These are phyloP conservation scores for Kryptopterus vitreolus DNA, from an alignment of 2,797 vertebrate genomes.

Conservation along the genomic window DNA sequence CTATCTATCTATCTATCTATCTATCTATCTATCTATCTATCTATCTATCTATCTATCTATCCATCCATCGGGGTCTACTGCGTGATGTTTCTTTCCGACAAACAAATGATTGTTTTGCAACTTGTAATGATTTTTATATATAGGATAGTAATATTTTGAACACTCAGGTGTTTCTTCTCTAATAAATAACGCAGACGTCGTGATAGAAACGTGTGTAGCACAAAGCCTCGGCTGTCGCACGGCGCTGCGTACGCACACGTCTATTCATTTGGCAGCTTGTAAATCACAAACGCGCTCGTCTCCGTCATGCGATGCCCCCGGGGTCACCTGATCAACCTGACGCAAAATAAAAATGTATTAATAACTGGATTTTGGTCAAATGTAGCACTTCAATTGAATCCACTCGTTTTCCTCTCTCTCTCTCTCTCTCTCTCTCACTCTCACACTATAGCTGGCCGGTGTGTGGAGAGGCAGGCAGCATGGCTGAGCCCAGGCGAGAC, in stretches of 20 bases:
- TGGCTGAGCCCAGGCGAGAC: constrained; percentile 87
- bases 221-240: background rate
- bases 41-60: no score
- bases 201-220: background rate
- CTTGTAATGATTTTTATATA: background rate
- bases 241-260: background rate
- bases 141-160: background rate
- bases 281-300: background rate
- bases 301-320: background rate
- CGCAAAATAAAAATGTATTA: constrained; percentile 4
- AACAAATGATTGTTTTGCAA: background rate
- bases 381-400: background rate
- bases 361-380: background rate
- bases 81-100: background rate
- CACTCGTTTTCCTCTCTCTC: constrained; percentile 1
- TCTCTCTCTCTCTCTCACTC: constrained; percentile 7
- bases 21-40: no score
- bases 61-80: no score
- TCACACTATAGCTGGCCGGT: constrained; percentile 71
- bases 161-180: background rate
- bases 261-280: background rate
- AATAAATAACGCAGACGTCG: background rate
- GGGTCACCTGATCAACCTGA: background rate
- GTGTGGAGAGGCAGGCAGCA: constrained; percentile 70
- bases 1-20: no score